phyloP scores from a whole-genome alignment of 2,888 invertebrate species.

The Melipona bicolor region DNA sequence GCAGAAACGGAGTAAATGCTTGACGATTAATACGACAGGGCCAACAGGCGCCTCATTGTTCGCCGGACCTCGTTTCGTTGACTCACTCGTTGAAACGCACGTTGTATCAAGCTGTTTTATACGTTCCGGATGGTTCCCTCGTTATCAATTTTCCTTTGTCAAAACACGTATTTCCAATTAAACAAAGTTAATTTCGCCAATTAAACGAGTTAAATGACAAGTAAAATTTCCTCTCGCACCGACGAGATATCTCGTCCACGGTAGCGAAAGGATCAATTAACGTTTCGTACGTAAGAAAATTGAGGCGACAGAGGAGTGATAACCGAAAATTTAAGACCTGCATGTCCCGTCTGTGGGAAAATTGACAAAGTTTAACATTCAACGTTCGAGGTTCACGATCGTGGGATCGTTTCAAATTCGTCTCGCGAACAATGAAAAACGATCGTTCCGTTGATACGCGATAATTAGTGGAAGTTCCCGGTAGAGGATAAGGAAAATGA shows the following conservation, averaged over 20 bases:
- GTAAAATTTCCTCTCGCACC: no score
- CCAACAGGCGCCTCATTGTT: slow-evolving; percentile 8
- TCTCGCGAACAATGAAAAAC: background rate
- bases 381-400: background rate
- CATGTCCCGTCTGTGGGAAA: slow-evolving; percentile 19
- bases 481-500: background rate
- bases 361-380: slow-evolving; percentile 13
- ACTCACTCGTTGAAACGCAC: background rate
- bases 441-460: background rate
- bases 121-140: background rate
- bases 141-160: background rate
- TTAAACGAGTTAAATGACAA: no score
- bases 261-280: no score
- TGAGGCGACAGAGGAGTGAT: no score
- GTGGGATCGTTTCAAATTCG: slow-evolving; percentile 9
- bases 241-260: no score
- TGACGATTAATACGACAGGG: slow-evolving; percentile 3
- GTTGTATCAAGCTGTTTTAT: background rate
- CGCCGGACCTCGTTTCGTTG: slow-evolving; percentile 10
- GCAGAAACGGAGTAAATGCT: slow-evolving; percentile 9
- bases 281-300: no score
- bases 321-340: background rate
- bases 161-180: no score
- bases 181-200: no score
- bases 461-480: slow-evolving; percentile 12